phyloP scores from a whole-genome alignment of 2,797 vertebrate species.

The Geotrypetes seraphini region DNA sequence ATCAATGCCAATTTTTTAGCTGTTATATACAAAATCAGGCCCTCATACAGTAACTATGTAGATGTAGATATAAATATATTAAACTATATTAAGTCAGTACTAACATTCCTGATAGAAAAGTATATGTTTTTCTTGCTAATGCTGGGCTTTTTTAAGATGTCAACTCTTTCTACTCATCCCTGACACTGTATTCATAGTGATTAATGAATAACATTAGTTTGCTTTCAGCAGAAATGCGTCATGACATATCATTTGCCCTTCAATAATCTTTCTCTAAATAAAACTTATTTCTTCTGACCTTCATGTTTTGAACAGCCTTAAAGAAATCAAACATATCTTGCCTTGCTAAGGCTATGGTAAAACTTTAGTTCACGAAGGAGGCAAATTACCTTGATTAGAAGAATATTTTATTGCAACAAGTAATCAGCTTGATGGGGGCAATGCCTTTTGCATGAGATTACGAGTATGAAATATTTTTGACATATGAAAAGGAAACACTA shows the following conservation, averaged over 20 bases:
- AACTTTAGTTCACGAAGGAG: neutral
- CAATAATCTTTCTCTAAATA: neutral
- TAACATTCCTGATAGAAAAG: too few species aligned
- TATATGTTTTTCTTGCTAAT: too few species aligned
- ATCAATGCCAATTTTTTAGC: too few species aligned
- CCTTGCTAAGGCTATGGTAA: neutral
- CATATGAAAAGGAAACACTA: neutral
- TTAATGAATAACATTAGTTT: neutral
- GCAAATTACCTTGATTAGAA: neutral
- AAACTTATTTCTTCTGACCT: slow-evolving; percentile 1
- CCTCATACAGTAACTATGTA: too few species aligned
- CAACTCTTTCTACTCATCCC: too few species aligned
- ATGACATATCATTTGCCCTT: neutral
- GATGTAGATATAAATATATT: too few species aligned
- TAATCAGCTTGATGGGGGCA: neutral
- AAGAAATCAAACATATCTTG: neutral
- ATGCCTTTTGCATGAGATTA: neutral
- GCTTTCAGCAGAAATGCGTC: neutral
- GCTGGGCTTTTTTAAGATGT: too few species aligned
- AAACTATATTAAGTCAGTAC: too few species aligned
- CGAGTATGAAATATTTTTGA: neutral
- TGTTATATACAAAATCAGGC: too few species aligned
- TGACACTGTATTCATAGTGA: neutral
- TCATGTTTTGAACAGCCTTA: slow-evolving; percentile 3
- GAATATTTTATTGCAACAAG: neutral